phyloP scores from a whole-genome alignment of 2,113 vertebrate species.

The Myotis brandtii region DNA sequence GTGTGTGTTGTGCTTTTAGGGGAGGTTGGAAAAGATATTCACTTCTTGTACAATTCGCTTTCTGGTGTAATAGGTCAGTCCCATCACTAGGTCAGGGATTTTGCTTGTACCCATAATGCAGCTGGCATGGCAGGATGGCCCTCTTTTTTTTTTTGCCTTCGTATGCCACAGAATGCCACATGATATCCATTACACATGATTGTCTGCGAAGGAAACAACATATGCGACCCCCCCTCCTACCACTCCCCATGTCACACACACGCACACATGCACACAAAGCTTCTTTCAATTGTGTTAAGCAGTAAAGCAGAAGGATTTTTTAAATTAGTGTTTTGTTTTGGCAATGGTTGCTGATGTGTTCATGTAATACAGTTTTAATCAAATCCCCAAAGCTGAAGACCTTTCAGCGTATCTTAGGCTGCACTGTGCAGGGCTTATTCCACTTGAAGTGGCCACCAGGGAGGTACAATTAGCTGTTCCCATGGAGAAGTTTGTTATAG shows the following conservation, averaged over 20 bases:
- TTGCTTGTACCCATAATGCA: slow-evolving; percentile 74
- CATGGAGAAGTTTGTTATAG: slow-evolving; percentile 94
- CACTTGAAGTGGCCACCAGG: slow-evolving; percentile 93
- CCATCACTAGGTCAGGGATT: slow-evolving; percentile 69
- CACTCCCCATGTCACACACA: background rate
- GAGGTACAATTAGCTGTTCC: slow-evolving; percentile 96
- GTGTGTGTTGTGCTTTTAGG: background rate
- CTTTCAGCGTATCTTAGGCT: slow-evolving; percentile 89
- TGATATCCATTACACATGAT: slow-evolving; percentile 74
- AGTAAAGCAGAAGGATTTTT: slow-evolving; percentile 83
- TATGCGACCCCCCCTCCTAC: background rate
- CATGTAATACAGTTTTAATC: slow-evolving; percentile 89
- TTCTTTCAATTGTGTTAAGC: slow-evolving; percentile 81
- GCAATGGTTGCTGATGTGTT: slow-evolving; percentile 85
- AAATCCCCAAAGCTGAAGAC: slow-evolving; percentile 89
- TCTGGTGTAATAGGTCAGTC: slow-evolving; percentile 62
- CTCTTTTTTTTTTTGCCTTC: slow-evolving; percentile 62
- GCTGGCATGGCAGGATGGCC: slow-evolving; percentile 70
- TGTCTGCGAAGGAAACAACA: slow-evolving; percentile 53
- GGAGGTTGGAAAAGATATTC: slow-evolving; percentile 22
- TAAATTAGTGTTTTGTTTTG: slow-evolving; percentile 87
- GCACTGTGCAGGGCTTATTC: slow-evolving; percentile 90
- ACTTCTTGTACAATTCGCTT: background rate
- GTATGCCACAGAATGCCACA: slow-evolving; percentile 59
- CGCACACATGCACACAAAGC: slow-evolving; percentile 62